Evolutionary conservation across 2,113 vertebrate genomes (phyloP).

Genomic region (Clarias macrocephalus): DNA sequence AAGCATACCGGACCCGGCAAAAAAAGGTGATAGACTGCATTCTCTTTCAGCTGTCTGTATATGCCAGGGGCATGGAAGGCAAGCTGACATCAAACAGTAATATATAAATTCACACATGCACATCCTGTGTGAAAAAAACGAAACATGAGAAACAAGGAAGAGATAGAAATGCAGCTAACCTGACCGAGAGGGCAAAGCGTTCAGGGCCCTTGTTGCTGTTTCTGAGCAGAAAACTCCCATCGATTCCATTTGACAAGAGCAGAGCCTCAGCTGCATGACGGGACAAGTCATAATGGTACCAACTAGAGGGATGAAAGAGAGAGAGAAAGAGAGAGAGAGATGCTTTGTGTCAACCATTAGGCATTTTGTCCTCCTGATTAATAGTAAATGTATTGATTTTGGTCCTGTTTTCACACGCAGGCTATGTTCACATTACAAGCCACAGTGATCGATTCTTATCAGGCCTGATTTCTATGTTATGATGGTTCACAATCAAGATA

Average conservation of each 20-base stretch:
- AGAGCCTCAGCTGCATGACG: conserved; percentile 90
- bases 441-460: too few species aligned
- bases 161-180: conserved; percentile 68
- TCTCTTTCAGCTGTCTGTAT: too few species aligned
- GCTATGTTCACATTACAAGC: too few species aligned
- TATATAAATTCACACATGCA: neutral
- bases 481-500: too few species aligned
- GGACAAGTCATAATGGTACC: conserved; percentile 87
- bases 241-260: conserved; percentile 87
- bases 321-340: neutral
- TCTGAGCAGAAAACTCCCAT: conserved; percentile 91
- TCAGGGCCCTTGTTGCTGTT: conserved; percentile 80
- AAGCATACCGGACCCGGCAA: neutral
- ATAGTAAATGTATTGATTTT: too few species aligned
- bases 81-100: neutral
- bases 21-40: neutral
- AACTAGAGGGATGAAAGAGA: conserved; percentile 67
- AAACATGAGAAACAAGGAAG: neutral
- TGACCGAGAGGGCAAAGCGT: conserved; percentile 87
- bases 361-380: too few species aligned
- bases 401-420: too few species aligned
- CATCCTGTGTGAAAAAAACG: neutral
- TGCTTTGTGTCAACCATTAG: too few species aligned
- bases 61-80: neutral
- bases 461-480: too few species aligned